Percentiles rank a stretch among this genome's conserved stretches.
phyloP scores from a whole-genome alignment of 2,797 vertebrate species.

The Chiroxiphia lanceolata region DNA sequence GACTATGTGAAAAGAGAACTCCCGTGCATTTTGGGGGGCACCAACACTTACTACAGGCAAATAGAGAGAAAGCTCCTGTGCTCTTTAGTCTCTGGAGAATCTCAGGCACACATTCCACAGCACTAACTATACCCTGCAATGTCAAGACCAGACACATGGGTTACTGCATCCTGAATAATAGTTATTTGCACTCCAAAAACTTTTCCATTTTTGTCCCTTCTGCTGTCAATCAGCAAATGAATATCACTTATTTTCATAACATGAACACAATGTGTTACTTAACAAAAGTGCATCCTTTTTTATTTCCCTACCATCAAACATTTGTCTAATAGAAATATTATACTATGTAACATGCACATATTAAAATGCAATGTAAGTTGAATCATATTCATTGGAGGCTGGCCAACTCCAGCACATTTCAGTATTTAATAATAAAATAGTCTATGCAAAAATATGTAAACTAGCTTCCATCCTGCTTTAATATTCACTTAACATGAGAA shows the following conservation, averaged over 20 bases:
- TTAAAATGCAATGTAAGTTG: conserved; percentile 70
- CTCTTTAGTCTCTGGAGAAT: neutral
- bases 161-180: neutral
- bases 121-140: neutral
- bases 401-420: conserved; percentile 69
- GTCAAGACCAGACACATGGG: neutral
- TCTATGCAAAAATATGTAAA: conserved; percentile 73
- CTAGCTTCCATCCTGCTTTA: conserved; percentile 70
- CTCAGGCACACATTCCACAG: neutral
- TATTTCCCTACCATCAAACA: conserved; percentile 45
- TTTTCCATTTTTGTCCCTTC: neutral
- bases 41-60: neutral
- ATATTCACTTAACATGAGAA: conserved; percentile 69
- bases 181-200: neutral
- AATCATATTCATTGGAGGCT: conserved; percentile 67
- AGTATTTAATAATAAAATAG: conserved; percentile 70
- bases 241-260: neutral
- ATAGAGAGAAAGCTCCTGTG: neutral
- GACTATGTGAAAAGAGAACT: neutral
- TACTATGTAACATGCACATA: conserved; percentile 64
- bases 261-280: neutral
- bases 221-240: neutral
- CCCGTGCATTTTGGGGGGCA: neutral
- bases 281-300: conserved; percentile 60
- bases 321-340: conserved; percentile 71